phyloP scores from a whole-genome alignment of 2,888 invertebrate genomes.

The Carterocephalus palaemon region DNA sequence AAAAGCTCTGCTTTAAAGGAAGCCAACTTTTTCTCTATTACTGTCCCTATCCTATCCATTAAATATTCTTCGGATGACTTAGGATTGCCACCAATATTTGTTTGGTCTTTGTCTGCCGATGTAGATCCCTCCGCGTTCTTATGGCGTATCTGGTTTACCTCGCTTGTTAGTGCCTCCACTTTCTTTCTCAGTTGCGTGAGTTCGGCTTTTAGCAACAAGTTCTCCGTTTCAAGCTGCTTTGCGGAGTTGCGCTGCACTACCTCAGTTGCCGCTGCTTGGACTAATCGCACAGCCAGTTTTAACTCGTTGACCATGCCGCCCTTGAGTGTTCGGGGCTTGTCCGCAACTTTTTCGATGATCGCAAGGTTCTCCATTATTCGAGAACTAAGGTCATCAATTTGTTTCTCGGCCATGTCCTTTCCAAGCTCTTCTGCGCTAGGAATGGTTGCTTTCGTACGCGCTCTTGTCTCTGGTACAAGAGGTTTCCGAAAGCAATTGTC shows the following conservation, averaged over 20 bases:
- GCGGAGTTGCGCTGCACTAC: too few relatives aligned
- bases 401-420: not conserved
- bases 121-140: not conserved
- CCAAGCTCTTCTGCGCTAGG: not conserved
- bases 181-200: too few relatives aligned
- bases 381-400: not conserved
- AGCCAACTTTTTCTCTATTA: not conserved
- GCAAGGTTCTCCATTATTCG: not conserved
- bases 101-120: not conserved
- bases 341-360: slow-evolving; percentile 2
- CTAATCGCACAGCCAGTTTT: not conserved
- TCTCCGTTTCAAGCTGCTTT: not conserved
- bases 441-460: not conserved
- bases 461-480: not conserved
- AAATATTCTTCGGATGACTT: too few relatives aligned
- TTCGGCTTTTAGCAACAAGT: not conserved
- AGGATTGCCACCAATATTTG: too few relatives aligned
- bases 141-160: not conserved
- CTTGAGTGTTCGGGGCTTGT: slow-evolving; percentile 4
- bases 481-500: too few relatives aligned
- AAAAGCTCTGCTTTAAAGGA: not conserved
- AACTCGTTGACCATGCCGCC: not conserved
- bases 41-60: not conserved
- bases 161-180: not conserved
- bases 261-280: not conserved